Evolutionary conservation across 2,113 vertebrate species (phyloP), one percentile per base, ranked within the genome.

Genomic region (Oxygymnocypris stewartii): DNA sequence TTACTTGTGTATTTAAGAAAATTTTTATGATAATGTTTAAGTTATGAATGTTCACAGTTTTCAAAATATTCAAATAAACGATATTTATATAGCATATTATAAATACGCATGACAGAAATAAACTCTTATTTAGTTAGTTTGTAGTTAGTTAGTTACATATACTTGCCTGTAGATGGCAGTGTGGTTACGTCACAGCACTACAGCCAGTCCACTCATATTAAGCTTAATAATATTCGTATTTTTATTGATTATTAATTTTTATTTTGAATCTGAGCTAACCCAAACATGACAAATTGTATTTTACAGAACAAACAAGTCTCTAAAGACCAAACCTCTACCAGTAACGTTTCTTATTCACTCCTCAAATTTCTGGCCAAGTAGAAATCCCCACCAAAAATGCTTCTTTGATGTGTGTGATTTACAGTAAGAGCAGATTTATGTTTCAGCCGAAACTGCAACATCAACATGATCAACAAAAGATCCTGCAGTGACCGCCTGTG

Each of bases 381-480:
- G 18, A 40, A 40, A 23, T 40, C 69, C 8, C 23, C 20, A 40
- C 9, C 6, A 42, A 31, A 51, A 78, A 20, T 18, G 47, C 28
- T 54, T 47, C n/a, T 81, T 65, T 57, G n/a, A 57, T 80, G 63
- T 47, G 35, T 51, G 16, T 31, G 42, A n/a, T n/a, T 31, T 25
- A 76, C 18, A 67, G 69, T 59, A 59, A 42, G 12, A 40, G 10
- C 18, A n/a, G 31, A 57, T 2, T 25, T 77, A 51, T 78, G 76
- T 35, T 78, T 54, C 49, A 79, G 23, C 25, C 11, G 61, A 79
- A 87, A 85, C 73, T 84, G 67, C 65, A 76, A 87, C 65, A 87
- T 84, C 81, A 44, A 84, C 86, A 85, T 40, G 28, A 74, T 74
- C 79, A 89, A 89, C 88, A 89, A 89, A 89, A 88, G 88, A 75